These are phyloP conservation scores for Lomographa bimaculata DNA, from an alignment of 2,888 invertebrate species.

Conservation along the genomic window DNA sequence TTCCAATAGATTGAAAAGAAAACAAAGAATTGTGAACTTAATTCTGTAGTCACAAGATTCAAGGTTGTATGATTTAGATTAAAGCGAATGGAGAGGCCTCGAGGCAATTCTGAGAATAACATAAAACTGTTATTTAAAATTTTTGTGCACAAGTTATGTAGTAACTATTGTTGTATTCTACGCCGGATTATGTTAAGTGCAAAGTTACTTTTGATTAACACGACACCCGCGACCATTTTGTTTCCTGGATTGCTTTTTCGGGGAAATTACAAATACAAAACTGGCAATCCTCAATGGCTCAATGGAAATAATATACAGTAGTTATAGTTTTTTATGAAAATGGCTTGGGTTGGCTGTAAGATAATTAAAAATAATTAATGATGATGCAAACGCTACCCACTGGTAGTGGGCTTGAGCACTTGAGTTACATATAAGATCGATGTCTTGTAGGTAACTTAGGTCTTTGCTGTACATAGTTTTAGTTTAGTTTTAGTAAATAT, in stretches of 20 bases:
- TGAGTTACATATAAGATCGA: too few species aligned
- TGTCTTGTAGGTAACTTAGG: too few species aligned
- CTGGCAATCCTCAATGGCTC: slow-evolving; percentile 6
- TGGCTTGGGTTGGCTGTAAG: too few species aligned
- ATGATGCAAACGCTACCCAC: too few species aligned
- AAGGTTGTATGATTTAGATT: slow-evolving; percentile 1
- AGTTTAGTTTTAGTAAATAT: too few species aligned
- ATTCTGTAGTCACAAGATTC: background rate
- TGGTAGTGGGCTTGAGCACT: too few species aligned
- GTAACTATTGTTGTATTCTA: slow-evolving; percentile 33
- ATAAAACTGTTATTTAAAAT: slow-evolving; percentile 58
- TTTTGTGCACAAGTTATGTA: slow-evolving; percentile 46
- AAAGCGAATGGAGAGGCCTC: slow-evolving; percentile 29
- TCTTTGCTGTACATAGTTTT: too few species aligned
- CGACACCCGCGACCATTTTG: slow-evolving; percentile 6
- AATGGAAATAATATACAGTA: too few species aligned
- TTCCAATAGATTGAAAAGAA: background rate
- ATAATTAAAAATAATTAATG: too few species aligned
- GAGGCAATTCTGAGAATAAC: slow-evolving; percentile 41
- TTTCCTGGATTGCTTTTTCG: slow-evolving; percentile 5
- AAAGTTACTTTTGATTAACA: slow-evolving; percentile 20
- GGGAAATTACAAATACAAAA: slow-evolving; percentile 1
- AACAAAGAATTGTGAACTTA: slow-evolving; percentile 1
- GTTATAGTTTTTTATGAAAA: too few species aligned
- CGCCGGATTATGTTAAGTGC: slow-evolving; percentile 10